Evolutionary conservation across 2,797 vertebrate genomes (phyloP), one percentile per base, ranked within the genome.

Genomic region (Lepus oiostolus): DNA sequence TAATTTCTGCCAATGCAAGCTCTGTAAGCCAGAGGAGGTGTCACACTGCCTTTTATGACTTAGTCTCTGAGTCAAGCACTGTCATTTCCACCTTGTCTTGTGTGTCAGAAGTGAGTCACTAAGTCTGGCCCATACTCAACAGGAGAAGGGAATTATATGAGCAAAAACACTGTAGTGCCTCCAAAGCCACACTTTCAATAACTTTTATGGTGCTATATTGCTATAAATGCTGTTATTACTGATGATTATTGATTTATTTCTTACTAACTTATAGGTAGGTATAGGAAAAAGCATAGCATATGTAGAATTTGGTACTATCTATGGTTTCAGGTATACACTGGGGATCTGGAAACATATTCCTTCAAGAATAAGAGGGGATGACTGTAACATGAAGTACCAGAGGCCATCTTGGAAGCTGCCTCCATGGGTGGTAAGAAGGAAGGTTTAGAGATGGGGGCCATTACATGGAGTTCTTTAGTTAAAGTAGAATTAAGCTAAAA

Each of bases 81-180:
- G 77, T 79, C 54, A 71, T 60, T 79, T 93, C 79, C 11, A 77
- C 52, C 2, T 72, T 80, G 30, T 70, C 16, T 16, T 83, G 13
- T 68, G 76, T 62, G 62, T 74, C 71, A 76, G 38, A 95, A 89
- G 30, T 67, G 42, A 88, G 32, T 85, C 65, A 67, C 74, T 10
- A 13, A 76, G 50, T 90, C 52, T 26, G 82, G 19, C 16, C n/a
- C 7, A 71, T 17, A 80, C 9, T 28, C 22, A 19, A 12, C 42
- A 52, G 24, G 16, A 93, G 14, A 12, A 85, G 10, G 38, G 19
- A 9, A 71, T 62, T 74, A 38, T 68, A 54, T 58, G 54, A 58
- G 54, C 17, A 58, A 58, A 58, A 58, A 58, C 54, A 58, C 13
- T 14, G 54, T 58, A 58, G 14, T 58, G 13, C 54, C 54, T 19